Conservation (phyloP, 2,113 vertebrate genomes). For the Pelvicachromis taeniatus region DNA sequence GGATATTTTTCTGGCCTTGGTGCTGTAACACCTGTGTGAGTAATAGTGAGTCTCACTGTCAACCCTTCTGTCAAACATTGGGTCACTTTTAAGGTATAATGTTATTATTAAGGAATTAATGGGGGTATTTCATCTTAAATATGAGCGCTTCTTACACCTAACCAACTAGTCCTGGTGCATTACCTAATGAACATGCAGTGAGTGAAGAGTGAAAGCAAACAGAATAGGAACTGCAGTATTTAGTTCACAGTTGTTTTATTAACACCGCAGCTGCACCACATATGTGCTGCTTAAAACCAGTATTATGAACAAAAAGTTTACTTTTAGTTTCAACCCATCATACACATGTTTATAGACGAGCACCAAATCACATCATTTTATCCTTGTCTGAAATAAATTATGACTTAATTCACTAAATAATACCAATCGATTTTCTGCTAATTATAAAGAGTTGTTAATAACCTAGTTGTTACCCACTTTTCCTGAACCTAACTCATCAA, state of each 20-base stretch:
- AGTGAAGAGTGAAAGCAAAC: not conserved
- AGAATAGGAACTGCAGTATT: not conserved
- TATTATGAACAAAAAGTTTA: not conserved
- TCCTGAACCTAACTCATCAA: not conserved
- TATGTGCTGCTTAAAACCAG: not conserved
- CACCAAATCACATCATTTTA: not conserved
- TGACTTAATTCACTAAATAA: not conserved
- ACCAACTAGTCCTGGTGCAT: not conserved
- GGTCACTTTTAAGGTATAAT: not conserved
- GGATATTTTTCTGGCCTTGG: not conserved
- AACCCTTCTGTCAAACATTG: not conserved
- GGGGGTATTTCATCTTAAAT: not conserved
- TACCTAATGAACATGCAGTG: not conserved
- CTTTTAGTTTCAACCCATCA: not conserved
- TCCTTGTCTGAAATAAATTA: not conserved
- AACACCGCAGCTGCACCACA: not conserved
- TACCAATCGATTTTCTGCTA: not conserved
- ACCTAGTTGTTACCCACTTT: not conserved
- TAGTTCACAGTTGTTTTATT: not conserved
- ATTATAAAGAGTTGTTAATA: not conserved
- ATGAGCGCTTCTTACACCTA: not conserved
- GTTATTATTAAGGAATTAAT: not conserved
- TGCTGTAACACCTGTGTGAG: not conserved
- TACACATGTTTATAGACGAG: not conserved
- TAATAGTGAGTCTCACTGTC: not conserved